Percentiles rank a stretch among this genome's conserved stretches.
Conservation (phyloP, 1,140 invertebrate genomes). For the Nasonia giraulti region DNA sequence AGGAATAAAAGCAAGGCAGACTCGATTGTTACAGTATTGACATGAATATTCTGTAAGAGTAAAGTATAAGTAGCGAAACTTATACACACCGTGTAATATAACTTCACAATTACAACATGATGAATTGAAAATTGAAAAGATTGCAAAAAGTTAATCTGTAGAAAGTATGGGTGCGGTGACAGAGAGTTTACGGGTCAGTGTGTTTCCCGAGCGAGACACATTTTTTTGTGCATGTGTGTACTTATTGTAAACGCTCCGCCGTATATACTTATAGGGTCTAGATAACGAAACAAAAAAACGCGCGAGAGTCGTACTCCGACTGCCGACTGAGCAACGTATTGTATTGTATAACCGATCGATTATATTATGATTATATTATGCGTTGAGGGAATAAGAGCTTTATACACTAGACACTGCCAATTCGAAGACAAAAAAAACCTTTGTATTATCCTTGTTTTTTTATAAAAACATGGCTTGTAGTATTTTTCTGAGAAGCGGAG, state of each 20-base stretch:
- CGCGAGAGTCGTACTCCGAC: not conserved
- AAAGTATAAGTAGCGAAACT: conserved; percentile 36
- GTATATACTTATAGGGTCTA: conserved; percentile 3
- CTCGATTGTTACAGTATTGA: conserved; percentile 48
- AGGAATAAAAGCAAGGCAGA: not conserved
- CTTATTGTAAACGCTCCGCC: not conserved
- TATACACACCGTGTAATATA: conserved; percentile 38
- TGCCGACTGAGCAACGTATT: conserved; percentile 22
- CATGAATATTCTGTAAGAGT: conserved; percentile 40
- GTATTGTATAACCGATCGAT: not conserved
- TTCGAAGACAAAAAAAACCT: not conserved
- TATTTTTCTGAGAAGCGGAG: too few species aligned
- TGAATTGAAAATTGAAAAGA: not conserved
- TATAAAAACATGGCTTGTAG: not conserved
- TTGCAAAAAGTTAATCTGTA: conserved; percentile 26
- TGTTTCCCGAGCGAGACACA: not conserved
- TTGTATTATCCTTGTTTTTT: not conserved
- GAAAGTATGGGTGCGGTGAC: conserved; percentile 11
- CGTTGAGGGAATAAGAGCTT: not conserved
- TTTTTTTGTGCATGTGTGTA: not conserved
- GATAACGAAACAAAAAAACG: not conserved
- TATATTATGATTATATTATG: not conserved
- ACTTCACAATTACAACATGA: not conserved
- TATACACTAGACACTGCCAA: not conserved
- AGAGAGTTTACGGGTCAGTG: conserved; percentile 23